Base-by-base conservation (phyloP, 2,888 invertebrate genomes). In the Leucophora obtusa region DNA sequence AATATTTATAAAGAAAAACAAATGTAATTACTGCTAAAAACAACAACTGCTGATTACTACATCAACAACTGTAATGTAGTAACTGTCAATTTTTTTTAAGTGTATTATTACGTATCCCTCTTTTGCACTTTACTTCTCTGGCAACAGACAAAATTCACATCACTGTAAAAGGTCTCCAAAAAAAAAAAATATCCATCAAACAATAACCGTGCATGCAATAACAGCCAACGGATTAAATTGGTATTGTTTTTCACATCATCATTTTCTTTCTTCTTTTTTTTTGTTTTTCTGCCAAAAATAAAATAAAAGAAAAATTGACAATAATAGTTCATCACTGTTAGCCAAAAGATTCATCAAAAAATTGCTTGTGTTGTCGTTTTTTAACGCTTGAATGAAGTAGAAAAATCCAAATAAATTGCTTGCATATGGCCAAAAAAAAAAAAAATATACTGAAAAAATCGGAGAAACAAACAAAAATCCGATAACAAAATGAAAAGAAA, bases 161-260 rank as follows among this genome's bases (percentile, higher is more conserved):
- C 38, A 10, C 11, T 38, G 14, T 14, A 62, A 50, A 43, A 59
- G 43, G 14, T 7, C 6, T 4, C 7, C 28, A n/a, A 60, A 24
- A 43, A 60, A 47, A 62, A 63, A 17, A 33, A 9, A 15, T 28
- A 59, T 21, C 51, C 59, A 59, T 71, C 70, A 66, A 62, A 77
- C 54, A 59, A 38, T 71, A 66, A 56, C 35, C 80, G 75, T 80
- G 80, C 80, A 72, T 14, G 18, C 66, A 43, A 43, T 53, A 68
- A 68, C 72, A 76, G 68, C 62, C 71, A 75, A 76, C 33, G 80
- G 75, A 80, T 80, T 80, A 75, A 80, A 75, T 47, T 54, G 50
- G 43, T 14, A 9, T 50, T 14, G n/a, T 38, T 65, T 53, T 70
- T 56, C 43, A n/a, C n/a, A 14, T 47, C 43, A 47, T 47, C 43